Conservation (phyloP, 2,113 vertebrate species). For the Lutjanus erythropterus region DNA sequence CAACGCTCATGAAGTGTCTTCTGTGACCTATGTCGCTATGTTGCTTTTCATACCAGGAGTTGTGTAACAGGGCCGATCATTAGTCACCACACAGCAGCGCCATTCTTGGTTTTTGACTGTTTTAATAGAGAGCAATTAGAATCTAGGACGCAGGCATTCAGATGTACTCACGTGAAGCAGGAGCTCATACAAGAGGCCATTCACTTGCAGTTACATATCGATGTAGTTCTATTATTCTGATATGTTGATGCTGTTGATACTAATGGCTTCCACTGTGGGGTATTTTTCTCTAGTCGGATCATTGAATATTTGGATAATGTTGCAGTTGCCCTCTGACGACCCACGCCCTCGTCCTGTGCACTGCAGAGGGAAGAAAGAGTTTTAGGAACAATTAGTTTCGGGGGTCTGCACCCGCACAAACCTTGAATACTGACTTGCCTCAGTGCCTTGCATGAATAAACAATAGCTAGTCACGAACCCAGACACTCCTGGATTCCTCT, state of each 20-base stretch:
- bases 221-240: conserved; percentile 38
- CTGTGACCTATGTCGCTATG: conserved; percentile 5
- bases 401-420: conserved; percentile 60
- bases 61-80: conserved; percentile 23
- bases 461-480: conserved; percentile 69
- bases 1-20: conserved; percentile 10
- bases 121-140: conserved; percentile 47
- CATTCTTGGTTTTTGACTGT: conserved; percentile 25
- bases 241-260: conserved; percentile 1
- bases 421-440: conserved; percentile 69
- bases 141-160: conserved; percentile 44
- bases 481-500: conserved; percentile 12
- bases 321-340: conserved; percentile 43
- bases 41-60: conserved; percentile 34
- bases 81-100: conserved; percentile 26
- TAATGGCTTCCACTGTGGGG: conserved; percentile 20
- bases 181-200: conserved; percentile 36
- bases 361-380: conserved; percentile 58
- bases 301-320: conserved; percentile 45
- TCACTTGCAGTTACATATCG: conserved; percentile 20
- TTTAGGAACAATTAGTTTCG: conserved; percentile 67
- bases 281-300: conserved; percentile 47
- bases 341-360: conserved; percentile 25
- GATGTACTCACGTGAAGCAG: conserved; percentile 50
- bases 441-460: conserved; percentile 75